These are phyloP conservation scores for Bungarus multicinctus DNA, from an alignment of 2,113 vertebrate species.

Conservation along the genomic window DNA sequence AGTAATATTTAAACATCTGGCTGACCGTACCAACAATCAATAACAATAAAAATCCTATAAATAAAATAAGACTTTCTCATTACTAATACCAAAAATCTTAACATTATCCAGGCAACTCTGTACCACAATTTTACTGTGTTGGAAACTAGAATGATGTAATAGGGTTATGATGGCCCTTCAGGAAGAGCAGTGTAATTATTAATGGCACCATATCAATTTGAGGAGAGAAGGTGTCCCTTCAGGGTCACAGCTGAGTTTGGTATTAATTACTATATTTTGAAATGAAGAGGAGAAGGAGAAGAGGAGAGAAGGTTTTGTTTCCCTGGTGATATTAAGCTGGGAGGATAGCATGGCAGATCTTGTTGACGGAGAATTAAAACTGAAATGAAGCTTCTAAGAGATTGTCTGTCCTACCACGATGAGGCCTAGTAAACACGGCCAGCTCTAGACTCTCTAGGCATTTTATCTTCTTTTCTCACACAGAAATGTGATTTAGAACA, in stretches of 20 bases:
- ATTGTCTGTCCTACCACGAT: background rate
- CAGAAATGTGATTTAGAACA: too few species aligned
- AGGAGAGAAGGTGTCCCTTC: background rate
- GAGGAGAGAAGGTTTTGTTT: constrained; percentile 56
- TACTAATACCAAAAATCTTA: constrained; percentile 47
- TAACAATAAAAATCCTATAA: background rate
- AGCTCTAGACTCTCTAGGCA: background rate
- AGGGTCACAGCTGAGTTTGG: background rate
- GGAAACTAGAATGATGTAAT: constrained; percentile 37
- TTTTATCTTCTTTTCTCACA: background rate
- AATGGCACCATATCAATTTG: constrained; percentile 6
- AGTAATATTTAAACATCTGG: background rate
- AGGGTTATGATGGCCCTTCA: constrained; percentile 16
- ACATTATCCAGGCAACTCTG: constrained; percentile 8
- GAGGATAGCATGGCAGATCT: constrained; percentile 36
- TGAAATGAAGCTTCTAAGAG: constrained; percentile 4
- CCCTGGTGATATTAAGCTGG: background rate
- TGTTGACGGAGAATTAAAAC: constrained; percentile 35
- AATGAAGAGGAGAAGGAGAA: constrained; percentile 30
- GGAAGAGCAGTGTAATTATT: background rate
- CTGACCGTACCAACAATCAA: background rate
- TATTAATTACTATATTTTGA: constrained; percentile 10
- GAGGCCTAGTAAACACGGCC: background rate
- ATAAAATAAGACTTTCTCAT: constrained; percentile 28
- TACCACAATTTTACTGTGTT: background rate